Conservation (phyloP, 2,797 vertebrate genomes). For the Darevskia mixta region DNA sequence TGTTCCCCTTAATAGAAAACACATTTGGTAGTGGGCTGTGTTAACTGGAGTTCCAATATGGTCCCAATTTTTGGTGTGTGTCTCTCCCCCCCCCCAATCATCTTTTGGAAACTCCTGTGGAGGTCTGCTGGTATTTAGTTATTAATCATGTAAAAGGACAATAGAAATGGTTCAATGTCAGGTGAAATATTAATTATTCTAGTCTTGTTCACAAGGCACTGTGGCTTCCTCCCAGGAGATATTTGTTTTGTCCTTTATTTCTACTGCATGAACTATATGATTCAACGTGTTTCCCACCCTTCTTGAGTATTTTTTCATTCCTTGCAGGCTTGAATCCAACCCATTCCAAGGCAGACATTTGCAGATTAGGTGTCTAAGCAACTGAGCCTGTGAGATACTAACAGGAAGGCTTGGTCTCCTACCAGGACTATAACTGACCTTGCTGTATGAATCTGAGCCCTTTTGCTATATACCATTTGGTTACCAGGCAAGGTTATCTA, state of each 20-base stretch:
- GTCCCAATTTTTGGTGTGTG: not conserved
- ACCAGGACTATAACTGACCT: slow-evolving; percentile 45
- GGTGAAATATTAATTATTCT: not conserved
- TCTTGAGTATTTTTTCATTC: slow-evolving; percentile 6
- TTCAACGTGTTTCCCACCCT: not conserved
- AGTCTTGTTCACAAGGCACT: not conserved
- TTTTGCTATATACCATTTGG: not conserved
- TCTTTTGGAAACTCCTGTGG: not conserved
- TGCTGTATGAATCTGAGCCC: slow-evolving; percentile 41
- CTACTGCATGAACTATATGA: not conserved
- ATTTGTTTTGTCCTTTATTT: not conserved
- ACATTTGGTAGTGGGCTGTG: not conserved
- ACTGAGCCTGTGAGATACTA: not conserved
- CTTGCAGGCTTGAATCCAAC: slow-evolving; percentile 1
- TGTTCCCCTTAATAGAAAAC: not conserved
- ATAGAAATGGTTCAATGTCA: not conserved
- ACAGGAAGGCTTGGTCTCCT: slow-evolving; percentile 25
- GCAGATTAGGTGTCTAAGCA: not conserved
- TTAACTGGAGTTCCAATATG: not conserved
- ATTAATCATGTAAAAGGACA: not conserved
- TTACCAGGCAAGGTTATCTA: not conserved
- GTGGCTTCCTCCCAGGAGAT: not conserved
- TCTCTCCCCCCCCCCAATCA: too few species aligned
- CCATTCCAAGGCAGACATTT: not conserved
- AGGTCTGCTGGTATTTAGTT: not conserved